Percentiles rank a stretch among this genome's conserved stretches.
Evolutionary conservation across 2,888 invertebrate genomes (phyloP).

Genomic region (Rhaphigaster nebulosa): DNA sequence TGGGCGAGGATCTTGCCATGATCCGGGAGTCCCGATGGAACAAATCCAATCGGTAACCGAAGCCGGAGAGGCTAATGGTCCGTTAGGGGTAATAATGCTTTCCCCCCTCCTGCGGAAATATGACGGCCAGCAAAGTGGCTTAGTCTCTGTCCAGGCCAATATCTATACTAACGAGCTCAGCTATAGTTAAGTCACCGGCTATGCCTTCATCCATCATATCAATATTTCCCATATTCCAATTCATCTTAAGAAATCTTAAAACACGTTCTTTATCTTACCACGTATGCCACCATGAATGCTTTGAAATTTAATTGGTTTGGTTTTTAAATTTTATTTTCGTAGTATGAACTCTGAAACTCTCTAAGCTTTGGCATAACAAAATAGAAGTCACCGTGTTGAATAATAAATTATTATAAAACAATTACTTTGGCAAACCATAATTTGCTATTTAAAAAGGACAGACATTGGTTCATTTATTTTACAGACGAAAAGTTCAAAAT

Average conservation of each 20-base stretch:
- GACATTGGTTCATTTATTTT: too few species aligned
- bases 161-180: background rate
- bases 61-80: conserved; percentile 49
- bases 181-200: background rate
- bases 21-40: conserved; percentile 7
- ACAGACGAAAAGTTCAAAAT: too few species aligned
- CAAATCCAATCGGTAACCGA: conserved; percentile 57
- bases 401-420: too few species aligned
- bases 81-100: conserved; percentile 54
- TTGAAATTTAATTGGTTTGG: too few species aligned
- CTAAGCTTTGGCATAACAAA: too few species aligned
- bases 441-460: too few species aligned
- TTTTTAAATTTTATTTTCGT: too few species aligned
- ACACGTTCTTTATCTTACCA: background rate
- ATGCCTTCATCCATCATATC: background rate
- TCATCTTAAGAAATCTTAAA: background rate
- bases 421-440: too few species aligned
- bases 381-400: too few species aligned
- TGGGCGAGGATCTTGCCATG: conserved; percentile 3
- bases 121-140: conserved; percentile 36
- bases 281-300: too few species aligned
- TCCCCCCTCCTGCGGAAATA: conserved; percentile 2
- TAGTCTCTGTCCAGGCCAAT: background rate
- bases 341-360: too few species aligned
- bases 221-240: background rate